These are phyloP conservation scores for Cathartes aura DNA, from an alignment of 2,113 vertebrate genomes.

Conservation along the genomic window DNA sequence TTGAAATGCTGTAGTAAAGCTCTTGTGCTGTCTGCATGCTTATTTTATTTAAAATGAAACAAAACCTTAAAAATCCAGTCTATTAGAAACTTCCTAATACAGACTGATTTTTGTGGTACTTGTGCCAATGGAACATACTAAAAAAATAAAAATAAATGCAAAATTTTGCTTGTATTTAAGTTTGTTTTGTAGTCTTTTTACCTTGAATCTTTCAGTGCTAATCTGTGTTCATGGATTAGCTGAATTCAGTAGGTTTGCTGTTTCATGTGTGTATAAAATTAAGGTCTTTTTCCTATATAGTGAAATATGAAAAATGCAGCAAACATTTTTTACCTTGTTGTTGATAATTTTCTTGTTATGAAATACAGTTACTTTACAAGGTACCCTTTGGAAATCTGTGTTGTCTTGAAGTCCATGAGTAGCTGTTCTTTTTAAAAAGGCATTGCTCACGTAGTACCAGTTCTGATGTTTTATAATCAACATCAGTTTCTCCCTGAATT, in stretches of 20 bases:
- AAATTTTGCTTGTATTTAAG: neutral
- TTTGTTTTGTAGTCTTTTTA: neutral
- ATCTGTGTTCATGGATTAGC: neutral
- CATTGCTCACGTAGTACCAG: neutral
- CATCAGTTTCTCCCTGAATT: neutral
- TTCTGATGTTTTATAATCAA: neutral
- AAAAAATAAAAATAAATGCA: neutral
- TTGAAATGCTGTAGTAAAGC: neutral
- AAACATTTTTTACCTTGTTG: neutral
- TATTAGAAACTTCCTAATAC: neutral
- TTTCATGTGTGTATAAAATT: neutral
- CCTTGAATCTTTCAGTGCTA: neutral
- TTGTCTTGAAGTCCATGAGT: accelerated
- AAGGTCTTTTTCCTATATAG: neutral
- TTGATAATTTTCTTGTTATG: neutral
- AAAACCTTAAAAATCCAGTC: neutral
- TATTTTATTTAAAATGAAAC: neutral
- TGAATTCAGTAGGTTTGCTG: neutral
- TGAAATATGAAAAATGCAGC: neutral
- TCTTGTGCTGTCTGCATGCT: neutral
- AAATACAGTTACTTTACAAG: neutral
- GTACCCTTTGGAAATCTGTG: neutral
- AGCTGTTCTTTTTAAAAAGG: neutral
- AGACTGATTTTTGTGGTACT: neutral
- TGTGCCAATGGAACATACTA: accelerated